Percentiles rank a stretch among this genome's conserved stretches.
These are phyloP conservation scores for Melanogrammus aeglefinus DNA, from an alignment of 2,797 vertebrate genomes.

Conservation along the genomic window DNA sequence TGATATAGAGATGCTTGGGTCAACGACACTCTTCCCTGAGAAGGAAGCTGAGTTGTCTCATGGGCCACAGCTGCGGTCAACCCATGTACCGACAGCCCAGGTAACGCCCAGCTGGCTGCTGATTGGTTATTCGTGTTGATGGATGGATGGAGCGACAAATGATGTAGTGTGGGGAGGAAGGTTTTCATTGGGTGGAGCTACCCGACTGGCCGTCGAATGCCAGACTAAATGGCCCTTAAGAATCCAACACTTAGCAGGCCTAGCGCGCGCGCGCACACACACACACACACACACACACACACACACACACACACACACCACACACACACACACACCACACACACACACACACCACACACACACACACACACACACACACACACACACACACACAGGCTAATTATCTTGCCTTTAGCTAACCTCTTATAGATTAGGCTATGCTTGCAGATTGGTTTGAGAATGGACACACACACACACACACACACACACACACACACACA, in stretches of 20 bases:
- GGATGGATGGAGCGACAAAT: background rate
- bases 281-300: background rate
- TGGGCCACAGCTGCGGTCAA: background rate
- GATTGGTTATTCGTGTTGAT: background rate
- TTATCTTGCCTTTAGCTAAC: constrained; percentile 26
- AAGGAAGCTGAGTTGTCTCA: background rate
- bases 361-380: constrained; percentile 4
- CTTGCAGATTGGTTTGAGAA: constrained; percentile 20
- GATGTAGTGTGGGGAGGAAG: background rate
- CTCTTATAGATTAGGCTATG: constrained; percentile 21
- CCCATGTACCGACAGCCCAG: background rate
- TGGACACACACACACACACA: background rate
- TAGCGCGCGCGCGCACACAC: background rate
- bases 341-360: too few species aligned
- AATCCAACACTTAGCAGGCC: background rate
- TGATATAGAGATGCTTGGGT: background rate
- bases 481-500: too few species aligned
- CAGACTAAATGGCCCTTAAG: background rate
- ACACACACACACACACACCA: background rate
- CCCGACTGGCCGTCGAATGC: background rate
- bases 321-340: background rate
- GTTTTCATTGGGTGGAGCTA: background rate
- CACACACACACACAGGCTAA: constrained; percentile 14
- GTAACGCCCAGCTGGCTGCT: background rate
- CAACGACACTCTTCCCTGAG: background rate